Conservation (phyloP, 1,140 invertebrate genomes). For the Cydia amplana region DNA sequence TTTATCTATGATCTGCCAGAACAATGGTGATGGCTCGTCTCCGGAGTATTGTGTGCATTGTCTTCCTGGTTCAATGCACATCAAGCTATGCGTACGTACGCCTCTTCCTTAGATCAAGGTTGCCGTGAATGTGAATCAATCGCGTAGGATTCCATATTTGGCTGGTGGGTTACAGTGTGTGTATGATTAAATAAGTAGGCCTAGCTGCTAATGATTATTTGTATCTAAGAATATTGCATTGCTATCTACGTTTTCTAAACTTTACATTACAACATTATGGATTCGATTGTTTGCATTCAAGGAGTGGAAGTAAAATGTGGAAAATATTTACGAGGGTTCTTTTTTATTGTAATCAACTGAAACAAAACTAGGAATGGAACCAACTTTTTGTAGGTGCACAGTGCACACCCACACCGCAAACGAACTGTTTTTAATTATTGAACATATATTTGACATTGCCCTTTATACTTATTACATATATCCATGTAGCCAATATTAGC, state of each 20-base stretch:
- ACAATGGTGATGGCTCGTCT: slow-evolving; percentile 24
- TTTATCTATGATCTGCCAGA: slow-evolving; percentile 16
- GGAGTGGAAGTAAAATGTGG: neutral
- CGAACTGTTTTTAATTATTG: too few relatives aligned
- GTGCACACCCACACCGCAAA: too few relatives aligned
- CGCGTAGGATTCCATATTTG: neutral
- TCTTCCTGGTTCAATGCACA: slow-evolving; percentile 28
- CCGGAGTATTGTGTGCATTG: slow-evolving; percentile 26
- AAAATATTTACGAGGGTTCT: too few relatives aligned
- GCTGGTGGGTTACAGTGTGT: neutral
- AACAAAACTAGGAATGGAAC: too few relatives aligned
- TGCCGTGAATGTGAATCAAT: slow-evolving; percentile 9
- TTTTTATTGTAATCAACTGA: too few relatives aligned
- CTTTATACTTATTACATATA: too few relatives aligned
- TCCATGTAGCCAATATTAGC: neutral
- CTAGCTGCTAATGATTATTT: neutral
- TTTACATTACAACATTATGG: neutral
- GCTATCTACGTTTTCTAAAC: neutral
- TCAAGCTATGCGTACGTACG: slow-evolving; percentile 5
- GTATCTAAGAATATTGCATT: neutral
- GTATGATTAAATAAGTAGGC: neutral
- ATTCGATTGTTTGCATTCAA: neutral
- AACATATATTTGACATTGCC: too few relatives aligned
- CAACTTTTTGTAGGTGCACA: too few relatives aligned
- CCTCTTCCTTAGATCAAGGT: slow-evolving; percentile 28